A percentile compares a stretch with the other conserved stretches of the same genome.
These are phyloP conservation scores for Xiphophorus birchmanni DNA, from an alignment of 2,797 vertebrate species.

Conservation along the genomic window DNA sequence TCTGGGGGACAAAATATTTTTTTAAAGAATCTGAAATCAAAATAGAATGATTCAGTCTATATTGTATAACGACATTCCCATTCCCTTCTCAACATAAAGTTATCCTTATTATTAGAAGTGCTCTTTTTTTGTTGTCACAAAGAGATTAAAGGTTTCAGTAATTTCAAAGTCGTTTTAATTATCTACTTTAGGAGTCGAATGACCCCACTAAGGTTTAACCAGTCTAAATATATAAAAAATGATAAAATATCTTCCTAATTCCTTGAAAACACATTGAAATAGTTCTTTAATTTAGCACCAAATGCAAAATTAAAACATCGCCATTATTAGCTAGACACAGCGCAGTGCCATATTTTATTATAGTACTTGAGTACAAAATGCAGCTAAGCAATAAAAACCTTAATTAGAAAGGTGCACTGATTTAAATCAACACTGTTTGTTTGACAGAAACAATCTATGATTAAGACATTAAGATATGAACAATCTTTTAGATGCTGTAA, in stretches of 20 bases:
- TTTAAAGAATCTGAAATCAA: not conserved
- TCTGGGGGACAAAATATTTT: not conserved
- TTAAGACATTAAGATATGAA: slow-evolving; percentile 13
- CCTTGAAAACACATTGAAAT: not conserved
- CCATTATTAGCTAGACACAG: not conserved
- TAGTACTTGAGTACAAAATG: not conserved
- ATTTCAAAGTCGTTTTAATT: not conserved
- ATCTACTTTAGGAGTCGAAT: not conserved
- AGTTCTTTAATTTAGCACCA: not conserved
- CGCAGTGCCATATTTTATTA: not conserved
- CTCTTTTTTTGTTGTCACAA: not conserved
- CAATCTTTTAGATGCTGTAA: slow-evolving; percentile 19
- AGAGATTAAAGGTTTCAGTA: not conserved
- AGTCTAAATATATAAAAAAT: not conserved
- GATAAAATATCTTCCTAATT: not conserved
- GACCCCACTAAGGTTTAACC: not conserved
- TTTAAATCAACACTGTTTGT: slow-evolving; percentile 37
- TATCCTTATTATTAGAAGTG: not conserved
- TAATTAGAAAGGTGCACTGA: slow-evolving; percentile 52
- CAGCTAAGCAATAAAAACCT: slow-evolving; percentile 32
- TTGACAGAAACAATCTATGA: slow-evolving; percentile 17
- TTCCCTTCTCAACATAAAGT: not conserved
- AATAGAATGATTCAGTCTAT: not conserved
- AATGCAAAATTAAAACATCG: not conserved
- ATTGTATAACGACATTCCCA: not conserved